A percentile compares a stretch with the other conserved stretches of the same genome.
phyloP scores from a whole-genome alignment of 1,140 invertebrate genomes.

The Tigriopus japonicus region DNA sequence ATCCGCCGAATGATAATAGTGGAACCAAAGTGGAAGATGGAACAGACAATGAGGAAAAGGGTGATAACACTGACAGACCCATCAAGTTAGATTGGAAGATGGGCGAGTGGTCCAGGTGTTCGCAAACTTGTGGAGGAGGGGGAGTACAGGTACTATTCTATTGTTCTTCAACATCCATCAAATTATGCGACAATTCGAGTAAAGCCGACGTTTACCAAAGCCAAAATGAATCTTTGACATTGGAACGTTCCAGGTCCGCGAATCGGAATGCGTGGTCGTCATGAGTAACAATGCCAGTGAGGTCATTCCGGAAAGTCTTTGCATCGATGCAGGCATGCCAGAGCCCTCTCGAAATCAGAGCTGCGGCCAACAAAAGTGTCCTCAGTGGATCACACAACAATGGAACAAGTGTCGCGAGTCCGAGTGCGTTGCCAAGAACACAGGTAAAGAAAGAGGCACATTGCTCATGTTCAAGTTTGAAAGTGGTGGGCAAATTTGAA shows the following conservation, averaged over 20 bases:
- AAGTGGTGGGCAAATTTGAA: not conserved
- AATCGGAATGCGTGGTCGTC: conserved; percentile 43
- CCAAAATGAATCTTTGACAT: conserved; percentile 11
- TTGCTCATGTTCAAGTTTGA: not conserved
- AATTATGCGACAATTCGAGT: too few relatives aligned
- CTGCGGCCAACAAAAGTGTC: not conserved
- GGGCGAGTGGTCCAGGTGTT: conserved; percentile 46
- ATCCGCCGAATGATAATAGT: too few relatives aligned
- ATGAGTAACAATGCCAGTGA: conserved; percentile 20
- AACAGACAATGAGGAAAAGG: not conserved
- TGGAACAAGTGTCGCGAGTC: not conserved
- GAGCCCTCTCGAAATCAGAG: not conserved
- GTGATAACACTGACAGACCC: not conserved
- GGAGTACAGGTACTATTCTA: conserved; percentile 45
- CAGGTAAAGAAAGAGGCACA: not conserved
- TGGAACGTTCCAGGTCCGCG: conserved; percentile 43
- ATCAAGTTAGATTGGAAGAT: conserved; percentile 56
- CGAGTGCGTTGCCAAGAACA: conserved; percentile 1
- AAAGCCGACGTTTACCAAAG: too few relatives aligned
- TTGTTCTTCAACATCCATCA: too few relatives aligned
- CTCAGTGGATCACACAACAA: not conserved
- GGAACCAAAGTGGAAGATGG: too few relatives aligned
- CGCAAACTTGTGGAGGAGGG: conserved; percentile 54
- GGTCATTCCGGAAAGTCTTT: not conserved
- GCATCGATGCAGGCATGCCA: not conserved